Conservation (phyloP, 1,140 invertebrate species). For the Heterodera schachtii region DNA sequence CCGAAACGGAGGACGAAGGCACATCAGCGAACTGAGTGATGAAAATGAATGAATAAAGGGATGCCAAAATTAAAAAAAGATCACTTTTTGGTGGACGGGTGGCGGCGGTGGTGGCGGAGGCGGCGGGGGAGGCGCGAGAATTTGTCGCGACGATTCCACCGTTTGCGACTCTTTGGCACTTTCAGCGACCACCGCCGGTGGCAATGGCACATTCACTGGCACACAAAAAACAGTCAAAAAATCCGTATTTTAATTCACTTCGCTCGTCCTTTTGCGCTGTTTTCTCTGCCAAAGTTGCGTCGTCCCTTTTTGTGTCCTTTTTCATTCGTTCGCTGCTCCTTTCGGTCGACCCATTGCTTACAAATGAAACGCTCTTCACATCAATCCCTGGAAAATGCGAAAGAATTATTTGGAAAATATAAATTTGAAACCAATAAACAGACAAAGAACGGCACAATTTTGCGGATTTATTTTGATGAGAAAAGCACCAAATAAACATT, state of each 20-base stretch:
- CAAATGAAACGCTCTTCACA: neutral
- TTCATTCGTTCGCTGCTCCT: neutral
- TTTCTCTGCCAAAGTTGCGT: neutral
- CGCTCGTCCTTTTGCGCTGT: no score
- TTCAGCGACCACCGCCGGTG: neutral
- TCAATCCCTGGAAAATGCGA: neutral
- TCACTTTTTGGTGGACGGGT: neutral
- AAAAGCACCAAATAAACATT: no score
- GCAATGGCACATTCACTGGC: neutral
- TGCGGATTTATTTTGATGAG: no score
- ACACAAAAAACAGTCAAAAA: neutral
- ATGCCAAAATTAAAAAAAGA: neutral
- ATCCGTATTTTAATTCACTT: neutral
- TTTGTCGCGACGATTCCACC: neutral
- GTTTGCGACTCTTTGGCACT: neutral
- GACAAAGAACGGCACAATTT: no score
- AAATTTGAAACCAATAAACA: neutral
- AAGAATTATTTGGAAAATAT: neutral
- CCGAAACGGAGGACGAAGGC: neutral
- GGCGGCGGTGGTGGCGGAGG: conserved; percentile 4
- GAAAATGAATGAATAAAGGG: no score
- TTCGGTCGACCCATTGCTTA: neutral
- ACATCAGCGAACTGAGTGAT: neutral
- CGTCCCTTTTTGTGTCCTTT: neutral
- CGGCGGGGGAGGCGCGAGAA: neutral